Base-by-base conservation (phyloP, 2,113 vertebrate species). In the Leucosticte australis region DNA sequence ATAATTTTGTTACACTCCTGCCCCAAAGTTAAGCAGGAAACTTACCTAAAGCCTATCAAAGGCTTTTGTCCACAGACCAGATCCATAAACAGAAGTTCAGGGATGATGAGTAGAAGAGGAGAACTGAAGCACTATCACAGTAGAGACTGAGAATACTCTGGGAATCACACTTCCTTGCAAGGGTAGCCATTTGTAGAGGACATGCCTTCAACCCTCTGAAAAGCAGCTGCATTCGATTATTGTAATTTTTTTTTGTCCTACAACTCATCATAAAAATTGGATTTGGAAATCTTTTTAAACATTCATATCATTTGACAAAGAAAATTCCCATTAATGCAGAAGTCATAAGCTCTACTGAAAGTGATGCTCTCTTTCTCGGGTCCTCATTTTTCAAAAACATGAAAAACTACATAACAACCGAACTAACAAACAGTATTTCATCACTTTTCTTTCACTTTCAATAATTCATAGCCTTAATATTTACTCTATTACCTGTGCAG, bases 401-500 rank as follows among this genome's bases (percentile, higher is more conserved):
- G 88, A 74, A 96, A 93, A 98, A 94, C 87, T 90, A 83, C 85
- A 91, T 56, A 96, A 96, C 86, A 97, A 89, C 93, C 70, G 94
- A 97, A 97, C 97, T 97, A 98, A 98, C 97, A 98, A 98, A 98
- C 97, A 98, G 98, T 98, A 97, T 98, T 98, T 99, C 98, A 99
- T 98, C 98, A 97, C 95, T 98, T 98, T 97, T 97, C 96, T 97
- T 98, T 98, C 96, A 92, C 84, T 97, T 98, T 98, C 97, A 98
- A 99, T 99, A 99, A 99, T 99, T 99, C 98, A 99, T 98, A 97
- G 96, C 94, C 97, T 97, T 98, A 98, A 99, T 99, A 98, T 99
- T 99, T 99, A 99, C 98, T 98, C 97, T 98, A 98, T 99, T 99
- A 99, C 98, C 98, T 99, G 98, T 97, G 97, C 96, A 98, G 97